A percentile compares a stretch with the other conserved stretches of the same genome.
Evolutionary conservation across 2,797 vertebrate species (phyloP).

Genomic region (Spinus pinus): DNA sequence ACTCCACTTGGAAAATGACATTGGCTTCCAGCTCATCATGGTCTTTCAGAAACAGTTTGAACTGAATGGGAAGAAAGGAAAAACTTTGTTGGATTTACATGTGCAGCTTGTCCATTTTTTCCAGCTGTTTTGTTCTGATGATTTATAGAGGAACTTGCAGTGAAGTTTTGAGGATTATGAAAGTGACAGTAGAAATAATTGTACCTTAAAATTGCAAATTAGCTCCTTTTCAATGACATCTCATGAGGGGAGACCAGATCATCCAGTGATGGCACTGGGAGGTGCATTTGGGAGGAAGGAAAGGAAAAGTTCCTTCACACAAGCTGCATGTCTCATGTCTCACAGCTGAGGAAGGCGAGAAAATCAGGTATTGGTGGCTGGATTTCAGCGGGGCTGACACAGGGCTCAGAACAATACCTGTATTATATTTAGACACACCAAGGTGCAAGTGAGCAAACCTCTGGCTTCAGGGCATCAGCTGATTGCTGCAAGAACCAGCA

Average conservation of each 20-base stretch:
- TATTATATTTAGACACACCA: constrained; percentile 41
- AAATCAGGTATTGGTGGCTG: constrained; percentile 45
- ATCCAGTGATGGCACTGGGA: not conserved
- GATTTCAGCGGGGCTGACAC: constrained; percentile 2
- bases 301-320: not conserved
- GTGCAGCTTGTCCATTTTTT: not conserved
- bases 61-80: not conserved
- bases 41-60: not conserved
- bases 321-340: not conserved
- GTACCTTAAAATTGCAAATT: not conserved
- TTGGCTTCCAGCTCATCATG: not conserved
- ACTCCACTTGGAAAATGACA: not conserved
- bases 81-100: not conserved
- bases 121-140: not conserved
- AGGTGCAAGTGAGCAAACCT: constrained; percentile 27
- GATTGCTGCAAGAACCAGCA: constrained; percentile 34
- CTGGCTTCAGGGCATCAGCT: constrained; percentile 57
- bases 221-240: not conserved
- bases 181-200: not conserved
- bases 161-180: not conserved
- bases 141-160: not conserved
- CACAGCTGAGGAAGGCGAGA: not conserved
- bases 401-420: constrained; percentile 33
- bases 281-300: not conserved
- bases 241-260: not conserved